A percentile compares a stretch with the other conserved stretches of the same genome.
phyloP scores from a whole-genome alignment of 2,888 invertebrate genomes.

The Odontomyia ornata region DNA sequence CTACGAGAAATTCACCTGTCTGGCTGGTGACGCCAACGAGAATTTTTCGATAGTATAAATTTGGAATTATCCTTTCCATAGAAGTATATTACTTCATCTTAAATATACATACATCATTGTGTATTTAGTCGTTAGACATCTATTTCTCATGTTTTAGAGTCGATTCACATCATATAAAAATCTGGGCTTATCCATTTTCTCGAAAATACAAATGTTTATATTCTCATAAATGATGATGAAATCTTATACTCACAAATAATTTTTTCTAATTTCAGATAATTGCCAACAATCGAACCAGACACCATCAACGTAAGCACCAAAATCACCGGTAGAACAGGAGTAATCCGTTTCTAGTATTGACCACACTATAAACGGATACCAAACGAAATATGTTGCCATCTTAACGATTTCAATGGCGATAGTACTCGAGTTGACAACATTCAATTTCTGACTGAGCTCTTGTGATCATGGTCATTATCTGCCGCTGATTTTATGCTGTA shows the following conservation, averaged over 20 bases:
- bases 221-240: too few relatives aligned
- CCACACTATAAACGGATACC: constrained; percentile 45
- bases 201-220: too few relatives aligned
- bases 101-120: too few relatives aligned
- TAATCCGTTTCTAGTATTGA: constrained; percentile 44
- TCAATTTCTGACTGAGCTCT: constrained; percentile 8
- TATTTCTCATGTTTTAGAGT: too few relatives aligned
- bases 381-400: constrained; percentile 9
- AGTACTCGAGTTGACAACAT: constrained; percentile 1
- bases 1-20: too few relatives aligned
- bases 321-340: constrained; percentile 37
- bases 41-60: too few relatives aligned
- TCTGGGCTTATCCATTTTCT: too few relatives aligned
- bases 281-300: constrained; percentile 27
- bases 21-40: too few relatives aligned
- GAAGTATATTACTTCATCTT: too few relatives aligned
- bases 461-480: constrained; percentile 39
- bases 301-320: neutral
- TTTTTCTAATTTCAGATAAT: constrained; percentile 43
- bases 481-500: constrained; percentile 14
- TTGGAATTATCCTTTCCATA: too few relatives aligned
- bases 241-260: neutral
- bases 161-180: too few relatives aligned
- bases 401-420: constrained; percentile 23
- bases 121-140: too few relatives aligned